Conservation (phyloP, 2,797 vertebrate species). For the Microctenopoma stevenorrisi region DNA sequence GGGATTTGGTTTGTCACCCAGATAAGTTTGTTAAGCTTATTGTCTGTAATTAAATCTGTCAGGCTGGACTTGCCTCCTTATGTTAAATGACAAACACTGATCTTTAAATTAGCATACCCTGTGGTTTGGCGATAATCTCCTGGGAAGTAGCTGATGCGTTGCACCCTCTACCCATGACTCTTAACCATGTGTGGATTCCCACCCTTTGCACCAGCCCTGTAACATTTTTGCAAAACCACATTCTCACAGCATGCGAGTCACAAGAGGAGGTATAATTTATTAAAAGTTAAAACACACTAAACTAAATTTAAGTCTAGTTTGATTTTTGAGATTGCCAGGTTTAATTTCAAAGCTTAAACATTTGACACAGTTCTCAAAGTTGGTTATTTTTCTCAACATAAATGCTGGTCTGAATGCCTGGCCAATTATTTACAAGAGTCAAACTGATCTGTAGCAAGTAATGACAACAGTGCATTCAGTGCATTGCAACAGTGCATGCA, state of each 20-base stretch:
- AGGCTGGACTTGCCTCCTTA: slow-evolving; percentile 47
- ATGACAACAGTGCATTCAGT: slow-evolving; percentile 40
- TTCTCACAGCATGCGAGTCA: neutral
- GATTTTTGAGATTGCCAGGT: neutral
- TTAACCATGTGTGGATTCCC: slow-evolving; percentile 7
- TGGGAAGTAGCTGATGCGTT: slow-evolving; percentile 25
- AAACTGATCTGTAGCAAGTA: neutral
- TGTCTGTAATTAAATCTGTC: slow-evolving; percentile 58
- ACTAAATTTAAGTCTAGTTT: neutral
- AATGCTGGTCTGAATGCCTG: slow-evolving; percentile 1
- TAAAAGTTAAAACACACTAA: neutral
- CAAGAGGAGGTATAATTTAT: neutral
- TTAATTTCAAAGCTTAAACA: neutral
- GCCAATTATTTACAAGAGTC: slow-evolving; percentile 30
- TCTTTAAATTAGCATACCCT: slow-evolving; percentile 49
- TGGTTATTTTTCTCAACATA: slow-evolving; percentile 25
- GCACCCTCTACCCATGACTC: slow-evolving; percentile 22
- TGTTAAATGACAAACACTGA: slow-evolving; percentile 58
- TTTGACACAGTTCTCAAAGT: neutral
- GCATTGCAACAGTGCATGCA: slow-evolving; percentile 16
- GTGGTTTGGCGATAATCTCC: slow-evolving; percentile 60
- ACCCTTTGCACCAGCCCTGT: neutral
- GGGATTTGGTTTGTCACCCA: slow-evolving; percentile 54
- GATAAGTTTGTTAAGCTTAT: slow-evolving; percentile 61
- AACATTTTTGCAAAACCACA: neutral